Evolutionary conservation across 37 sponge, comb jelly and placozoan species (phyloP).

Genomic region (Chondrosia reniformis): DNA sequence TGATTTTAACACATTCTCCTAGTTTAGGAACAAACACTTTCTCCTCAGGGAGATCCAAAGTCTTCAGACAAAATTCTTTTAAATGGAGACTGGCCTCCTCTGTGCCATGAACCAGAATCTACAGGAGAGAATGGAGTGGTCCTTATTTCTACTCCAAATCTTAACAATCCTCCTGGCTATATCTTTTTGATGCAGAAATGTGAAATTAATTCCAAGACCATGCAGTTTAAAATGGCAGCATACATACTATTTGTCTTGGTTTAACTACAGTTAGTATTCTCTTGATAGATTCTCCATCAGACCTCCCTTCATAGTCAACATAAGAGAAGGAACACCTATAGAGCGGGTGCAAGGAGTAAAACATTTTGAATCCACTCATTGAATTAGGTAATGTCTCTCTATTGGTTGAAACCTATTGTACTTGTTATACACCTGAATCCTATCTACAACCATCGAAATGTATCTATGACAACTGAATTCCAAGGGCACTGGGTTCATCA

Average conservation of each 20-base stretch:
- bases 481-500: too few relatives aligned
- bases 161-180: too few relatives aligned
- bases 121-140: not conserved
- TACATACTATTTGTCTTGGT: conserved; percentile 96
- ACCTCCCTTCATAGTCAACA: conserved; percentile 98
- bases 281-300: conserved; percentile 98
- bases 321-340: conserved; percentile 75
- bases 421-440: too few relatives aligned
- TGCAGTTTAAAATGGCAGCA: too few relatives aligned
- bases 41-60: conserved; percentile 48
- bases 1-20: conserved; percentile 91
- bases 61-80: conserved; percentile 65
- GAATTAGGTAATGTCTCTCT: too few relatives aligned
- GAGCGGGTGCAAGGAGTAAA: not conserved
- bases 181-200: too few relatives aligned
- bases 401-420: too few relatives aligned
- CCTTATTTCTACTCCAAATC: too few relatives aligned
- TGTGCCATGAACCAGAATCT: conserved; percentile 91
- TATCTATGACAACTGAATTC: too few relatives aligned
- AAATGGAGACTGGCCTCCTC: conserved; percentile 68
- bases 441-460: too few relatives aligned
- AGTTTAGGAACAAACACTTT: conserved; percentile 83
- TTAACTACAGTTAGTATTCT: conserved; percentile 89
- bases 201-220: too few relatives aligned
- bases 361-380: too few relatives aligned